Conservation (phyloP, 2,888 invertebrate genomes). For the Pterobdella sp. region DNA sequence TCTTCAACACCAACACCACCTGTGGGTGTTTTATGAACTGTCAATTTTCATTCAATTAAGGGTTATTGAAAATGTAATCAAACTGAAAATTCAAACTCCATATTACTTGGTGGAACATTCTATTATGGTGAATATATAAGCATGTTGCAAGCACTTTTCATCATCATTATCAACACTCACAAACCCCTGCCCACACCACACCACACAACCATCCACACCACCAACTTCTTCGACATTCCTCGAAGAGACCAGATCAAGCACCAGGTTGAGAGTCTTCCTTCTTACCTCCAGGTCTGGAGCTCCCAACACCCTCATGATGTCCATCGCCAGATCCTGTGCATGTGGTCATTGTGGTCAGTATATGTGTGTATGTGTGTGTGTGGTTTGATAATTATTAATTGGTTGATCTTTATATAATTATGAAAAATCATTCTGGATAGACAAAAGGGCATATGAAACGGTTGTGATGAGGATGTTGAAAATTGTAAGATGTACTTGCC, state of each 20-base stretch:
- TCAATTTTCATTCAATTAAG: no score
- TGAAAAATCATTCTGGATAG: neutral
- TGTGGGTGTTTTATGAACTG: conserved; percentile 34
- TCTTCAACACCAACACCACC: conserved; percentile 82
- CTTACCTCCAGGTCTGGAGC: conserved; percentile 90
- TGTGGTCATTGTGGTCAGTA: neutral
- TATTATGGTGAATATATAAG: neutral
- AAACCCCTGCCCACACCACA: neutral
- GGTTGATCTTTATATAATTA: neutral
- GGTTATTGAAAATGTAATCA: no score
- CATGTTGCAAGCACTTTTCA: neutral
- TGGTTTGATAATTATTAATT: neutral
- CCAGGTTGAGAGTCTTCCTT: conserved; percentile 70
- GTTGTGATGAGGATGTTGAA: no score
- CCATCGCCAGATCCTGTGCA: conserved; percentile 78
- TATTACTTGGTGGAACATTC: neutral
- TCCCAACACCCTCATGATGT: conserved; percentile 82
- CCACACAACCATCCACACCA: neutral
- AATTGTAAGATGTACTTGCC: conserved; percentile 39
- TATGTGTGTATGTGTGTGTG: neutral
- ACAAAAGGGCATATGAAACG: no score
- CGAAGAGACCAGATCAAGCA: conserved; percentile 80
- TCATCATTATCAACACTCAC: neutral
- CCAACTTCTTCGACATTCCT: conserved; percentile 77
- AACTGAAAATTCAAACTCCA: no score